Evolutionary conservation across 2,888 invertebrate genomes (phyloP).

Genomic region (Tenthredo livida): DNA sequence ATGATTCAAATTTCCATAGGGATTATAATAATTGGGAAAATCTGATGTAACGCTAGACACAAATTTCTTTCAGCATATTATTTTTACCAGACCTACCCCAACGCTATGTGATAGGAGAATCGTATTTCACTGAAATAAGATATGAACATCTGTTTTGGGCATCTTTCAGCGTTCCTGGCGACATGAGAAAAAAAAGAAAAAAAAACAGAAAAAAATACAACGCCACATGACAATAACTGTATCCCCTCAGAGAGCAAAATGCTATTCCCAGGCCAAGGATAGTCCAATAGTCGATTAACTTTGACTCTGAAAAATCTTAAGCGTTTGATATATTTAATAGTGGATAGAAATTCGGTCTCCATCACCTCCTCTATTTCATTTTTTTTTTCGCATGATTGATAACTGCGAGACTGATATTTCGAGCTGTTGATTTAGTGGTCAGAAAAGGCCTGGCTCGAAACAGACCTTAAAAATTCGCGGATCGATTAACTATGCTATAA

Average conservation of each 20-base stretch:
- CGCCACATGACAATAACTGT: neutral
- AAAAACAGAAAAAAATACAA: neutral
- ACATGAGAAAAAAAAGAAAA: neutral
- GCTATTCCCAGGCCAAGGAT: neutral
- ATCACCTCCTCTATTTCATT: neutral
- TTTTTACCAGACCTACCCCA: constrained; percentile 17
- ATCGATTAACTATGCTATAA: constrained; percentile 30
- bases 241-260: neutral
- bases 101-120: neutral
- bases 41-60: neutral
- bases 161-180: neutral
- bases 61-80: neutral
- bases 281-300: neutral
- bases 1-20: neutral
- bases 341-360: neutral
- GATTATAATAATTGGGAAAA: neutral
- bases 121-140: neutral
- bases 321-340: neutral
- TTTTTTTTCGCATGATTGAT: neutral
- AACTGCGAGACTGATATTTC: neutral
- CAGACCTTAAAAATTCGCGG: constrained; percentile 15
- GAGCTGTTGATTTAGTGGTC: neutral
- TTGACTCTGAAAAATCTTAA: neutral
- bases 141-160: neutral
- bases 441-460: neutral